Percentiles rank a stretch among this genome's conserved stretches.
phyloP scores from a whole-genome alignment of 2,888 invertebrate species.

The Andrena fulva region DNA sequence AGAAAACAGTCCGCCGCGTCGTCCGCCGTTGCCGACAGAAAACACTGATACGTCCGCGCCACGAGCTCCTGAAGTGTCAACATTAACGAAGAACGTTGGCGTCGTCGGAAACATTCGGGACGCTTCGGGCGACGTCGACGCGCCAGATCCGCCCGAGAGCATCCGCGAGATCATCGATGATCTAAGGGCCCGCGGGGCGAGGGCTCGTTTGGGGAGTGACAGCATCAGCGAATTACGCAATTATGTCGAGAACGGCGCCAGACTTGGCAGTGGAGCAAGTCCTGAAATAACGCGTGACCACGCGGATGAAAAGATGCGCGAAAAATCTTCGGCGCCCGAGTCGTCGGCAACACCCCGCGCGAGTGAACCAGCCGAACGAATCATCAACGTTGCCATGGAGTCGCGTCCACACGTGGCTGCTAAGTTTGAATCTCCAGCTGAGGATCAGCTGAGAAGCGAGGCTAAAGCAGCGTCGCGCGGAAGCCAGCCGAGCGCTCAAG shows the following conservation, averaged over 20 bases:
- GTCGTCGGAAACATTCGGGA: slow-evolving; percentile 22
- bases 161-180: slow-evolving; percentile 41
- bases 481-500: neutral
- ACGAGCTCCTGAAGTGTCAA: neutral
- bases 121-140: neutral
- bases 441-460: neutral
- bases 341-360: slow-evolving; percentile 1
- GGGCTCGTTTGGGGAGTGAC: slow-evolving; percentile 41
- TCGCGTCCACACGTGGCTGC: neutral
- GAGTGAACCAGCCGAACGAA: slow-evolving; percentile 6
- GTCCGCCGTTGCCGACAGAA: slow-evolving; percentile 68
- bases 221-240: slow-evolving; percentile 54
- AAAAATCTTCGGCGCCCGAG: slow-evolving; percentile 37
- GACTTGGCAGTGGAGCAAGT: slow-evolving; percentile 59
- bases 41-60: neutral
- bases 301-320: slow-evolving; percentile 10
- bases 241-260: slow-evolving; percentile 33
- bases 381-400: neutral
- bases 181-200: slow-evolving; percentile 8
- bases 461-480: neutral
- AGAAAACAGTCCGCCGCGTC: slow-evolving; percentile 49
- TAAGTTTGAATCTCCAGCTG: neutral
- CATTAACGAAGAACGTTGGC: neutral
- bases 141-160: neutral
- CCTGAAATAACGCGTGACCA: slow-evolving; percentile 66